phyloP scores from a whole-genome alignment of 2,113 vertebrate genomes.

The Steatornis caripensis region DNA sequence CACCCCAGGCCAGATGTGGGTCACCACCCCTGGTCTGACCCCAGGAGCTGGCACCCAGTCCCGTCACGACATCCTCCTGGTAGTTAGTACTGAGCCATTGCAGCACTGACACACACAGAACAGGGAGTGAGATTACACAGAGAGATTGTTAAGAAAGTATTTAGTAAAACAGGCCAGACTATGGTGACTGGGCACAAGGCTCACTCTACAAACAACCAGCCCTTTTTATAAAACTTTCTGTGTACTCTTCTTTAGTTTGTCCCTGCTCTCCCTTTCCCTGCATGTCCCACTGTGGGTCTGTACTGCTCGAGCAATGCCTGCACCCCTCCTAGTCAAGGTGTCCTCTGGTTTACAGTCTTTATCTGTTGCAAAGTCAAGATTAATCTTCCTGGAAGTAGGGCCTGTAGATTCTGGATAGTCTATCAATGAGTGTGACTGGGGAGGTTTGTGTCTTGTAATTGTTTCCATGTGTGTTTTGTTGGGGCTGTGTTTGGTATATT shows the following conservation, averaged over 20 bases:
- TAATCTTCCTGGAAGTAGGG: background rate
- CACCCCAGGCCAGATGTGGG: background rate
- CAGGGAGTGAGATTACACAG: background rate
- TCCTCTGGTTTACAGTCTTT: background rate
- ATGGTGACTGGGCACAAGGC: no score
- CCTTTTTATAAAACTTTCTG: background rate
- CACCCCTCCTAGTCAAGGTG: accelerated
- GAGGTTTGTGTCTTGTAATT: background rate
- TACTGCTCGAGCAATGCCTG: background rate
- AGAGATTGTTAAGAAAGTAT: background rate
- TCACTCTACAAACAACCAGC: no score
- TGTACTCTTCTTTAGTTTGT: accelerated
- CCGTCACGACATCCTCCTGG: background rate
- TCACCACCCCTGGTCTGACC: no score
- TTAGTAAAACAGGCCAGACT: background rate
- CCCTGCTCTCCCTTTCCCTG: background rate
- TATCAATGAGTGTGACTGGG: background rate
- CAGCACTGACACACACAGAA: background rate
- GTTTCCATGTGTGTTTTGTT: background rate
- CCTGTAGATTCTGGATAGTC: no score
- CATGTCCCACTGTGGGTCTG: background rate
- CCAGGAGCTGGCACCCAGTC: background rate
- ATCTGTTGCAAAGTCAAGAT: background rate
- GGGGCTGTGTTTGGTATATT: background rate
- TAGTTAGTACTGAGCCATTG: background rate